These are phyloP conservation scores for Lymantria dispar DNA, from an alignment of 2,888 invertebrate genomes.

Conservation along the genomic window DNA sequence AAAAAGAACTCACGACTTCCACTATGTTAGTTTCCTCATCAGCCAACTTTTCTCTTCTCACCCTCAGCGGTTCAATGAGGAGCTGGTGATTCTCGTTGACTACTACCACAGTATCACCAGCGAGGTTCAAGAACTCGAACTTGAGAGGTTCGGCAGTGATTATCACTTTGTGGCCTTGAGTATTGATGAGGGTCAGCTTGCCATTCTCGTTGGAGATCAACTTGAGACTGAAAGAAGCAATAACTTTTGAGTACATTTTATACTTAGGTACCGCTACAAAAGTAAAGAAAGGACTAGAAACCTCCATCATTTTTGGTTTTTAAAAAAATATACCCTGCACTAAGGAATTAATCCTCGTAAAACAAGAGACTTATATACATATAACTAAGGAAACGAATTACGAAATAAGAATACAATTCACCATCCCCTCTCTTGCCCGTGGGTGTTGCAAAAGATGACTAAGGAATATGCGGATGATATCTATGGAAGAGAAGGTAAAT, in stretches of 20 bases:
- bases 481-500: too few relatives aligned
- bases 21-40: slow-evolving; percentile 50
- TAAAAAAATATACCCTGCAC: too few relatives aligned
- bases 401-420: too few relatives aligned
- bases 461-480: too few relatives aligned
- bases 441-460: too few relatives aligned
- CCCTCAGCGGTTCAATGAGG: slow-evolving; percentile 93
- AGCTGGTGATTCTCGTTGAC: slow-evolving; percentile 95
- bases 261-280: too few relatives aligned
- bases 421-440: too few relatives aligned
- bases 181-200: slow-evolving; percentile 55
- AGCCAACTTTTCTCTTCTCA: slow-evolving; percentile 81
- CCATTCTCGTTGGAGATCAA: slow-evolving; percentile 58
- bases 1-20: slow-evolving; percentile 57
- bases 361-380: too few relatives aligned
- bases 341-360: too few relatives aligned
- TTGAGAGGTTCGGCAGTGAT: slow-evolving; percentile 90
- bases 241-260: neutral
- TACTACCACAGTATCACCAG: slow-evolving; percentile 87
- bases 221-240: slow-evolving; percentile 49
- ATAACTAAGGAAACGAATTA: too few relatives aligned
- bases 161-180: slow-evolving; percentile 72
- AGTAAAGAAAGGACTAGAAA: too few relatives aligned
- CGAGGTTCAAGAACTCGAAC: slow-evolving; percentile 89
- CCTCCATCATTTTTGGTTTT: too few relatives aligned